phyloP scores from a whole-genome alignment of 2,888 invertebrate genomes.

The Eristalis arbustorum region DNA sequence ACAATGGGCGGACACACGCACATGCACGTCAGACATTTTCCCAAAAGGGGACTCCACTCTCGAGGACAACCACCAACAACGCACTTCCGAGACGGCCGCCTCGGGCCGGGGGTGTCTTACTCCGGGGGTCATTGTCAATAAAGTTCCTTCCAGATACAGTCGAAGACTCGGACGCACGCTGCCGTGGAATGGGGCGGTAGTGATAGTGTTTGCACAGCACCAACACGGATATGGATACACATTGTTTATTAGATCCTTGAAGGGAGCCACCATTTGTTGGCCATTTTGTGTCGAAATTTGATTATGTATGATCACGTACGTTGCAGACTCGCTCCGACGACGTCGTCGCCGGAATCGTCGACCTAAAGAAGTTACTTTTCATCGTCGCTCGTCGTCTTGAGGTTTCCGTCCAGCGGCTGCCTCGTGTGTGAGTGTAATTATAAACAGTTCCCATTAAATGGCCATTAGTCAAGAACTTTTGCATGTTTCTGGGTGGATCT shows the following conservation, averaged over 20 bases:
- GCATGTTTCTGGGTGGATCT: slow-evolving; percentile 1
- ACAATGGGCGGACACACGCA: slow-evolving; percentile 47
- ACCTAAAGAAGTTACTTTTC: slow-evolving; percentile 40
- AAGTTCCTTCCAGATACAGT: slow-evolving; percentile 58
- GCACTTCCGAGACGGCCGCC: slow-evolving; percentile 2
- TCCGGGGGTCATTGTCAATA: slow-evolving; percentile 65
- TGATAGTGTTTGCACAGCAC: slow-evolving; percentile 60
- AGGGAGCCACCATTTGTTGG: slow-evolving; percentile 45
- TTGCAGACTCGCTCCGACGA: slow-evolving; percentile 20
- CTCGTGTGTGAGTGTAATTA: slow-evolving; percentile 65
- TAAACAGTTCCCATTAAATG: slow-evolving; percentile 64
- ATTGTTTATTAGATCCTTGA: slow-evolving; percentile 60
- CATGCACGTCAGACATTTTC: not conserved
- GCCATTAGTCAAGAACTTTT: slow-evolving; percentile 62
- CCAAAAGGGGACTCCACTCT: slow-evolving; percentile 20
- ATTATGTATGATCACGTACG: slow-evolving; percentile 72
- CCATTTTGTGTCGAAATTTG: slow-evolving; percentile 66
- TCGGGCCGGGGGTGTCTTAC: slow-evolving; percentile 41
- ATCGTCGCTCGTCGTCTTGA: slow-evolving; percentile 55
- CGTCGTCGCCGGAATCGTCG: slow-evolving; percentile 2
- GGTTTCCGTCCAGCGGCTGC: slow-evolving; percentile 39
- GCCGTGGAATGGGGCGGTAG: not conserved
- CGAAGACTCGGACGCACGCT: not conserved
- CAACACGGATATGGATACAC: slow-evolving; percentile 36
- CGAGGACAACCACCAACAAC: slow-evolving; percentile 28